Base-by-base conservation (phyloP, 2,888 invertebrate genomes). In the Caenorhabditis doughertyi region DNA sequence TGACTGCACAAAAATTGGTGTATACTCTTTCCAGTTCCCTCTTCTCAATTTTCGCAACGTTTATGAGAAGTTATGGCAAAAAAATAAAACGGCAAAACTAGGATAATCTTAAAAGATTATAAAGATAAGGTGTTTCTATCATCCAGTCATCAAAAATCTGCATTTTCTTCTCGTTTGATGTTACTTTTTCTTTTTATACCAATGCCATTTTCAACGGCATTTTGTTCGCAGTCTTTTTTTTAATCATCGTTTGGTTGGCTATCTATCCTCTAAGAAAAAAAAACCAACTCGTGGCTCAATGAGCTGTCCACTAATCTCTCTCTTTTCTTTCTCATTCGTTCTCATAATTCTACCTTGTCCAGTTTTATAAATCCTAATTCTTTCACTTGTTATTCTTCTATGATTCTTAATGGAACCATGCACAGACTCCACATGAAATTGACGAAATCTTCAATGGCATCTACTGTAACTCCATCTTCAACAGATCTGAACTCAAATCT, bases 371-470 rank as follows among this genome's bases (percentile, higher is more conserved):
- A 25, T 58, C 39, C 23, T 21, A 32, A 32, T 32, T 60, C 39
- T 23, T 16, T 55, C 9, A 11, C 39, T 56, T 74, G 49, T 47
- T 51, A 56, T 47, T 64, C 27, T n/a, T 35, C 42, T 72, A 39
- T 27, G 27, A 21, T 23, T 21, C 18, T 16, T 3, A 74, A 47
- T 49, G 27, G 35, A 56, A 74, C 49, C 42, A 76, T 67, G 76
- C 76, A 76, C 76, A 76, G 67, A 29, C 42, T 76, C 8, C 67
- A 76, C 27, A 76, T 74, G 74, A 74, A 76, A 39, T 47, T 76
- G 5, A 51, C 74, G 13, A 44, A 55, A 44, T 65, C 73, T 0
- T 25, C 64, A 25, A 67, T 74, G 74, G 56, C 65, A 9, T 56
- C 74, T 35, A 9, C 58, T 3, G 47, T 47, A 13, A 67, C 76